Evolutionary conservation across 2,797 vertebrate genomes (phyloP).

Genomic region (Thaleichthys pacificus): DNA sequence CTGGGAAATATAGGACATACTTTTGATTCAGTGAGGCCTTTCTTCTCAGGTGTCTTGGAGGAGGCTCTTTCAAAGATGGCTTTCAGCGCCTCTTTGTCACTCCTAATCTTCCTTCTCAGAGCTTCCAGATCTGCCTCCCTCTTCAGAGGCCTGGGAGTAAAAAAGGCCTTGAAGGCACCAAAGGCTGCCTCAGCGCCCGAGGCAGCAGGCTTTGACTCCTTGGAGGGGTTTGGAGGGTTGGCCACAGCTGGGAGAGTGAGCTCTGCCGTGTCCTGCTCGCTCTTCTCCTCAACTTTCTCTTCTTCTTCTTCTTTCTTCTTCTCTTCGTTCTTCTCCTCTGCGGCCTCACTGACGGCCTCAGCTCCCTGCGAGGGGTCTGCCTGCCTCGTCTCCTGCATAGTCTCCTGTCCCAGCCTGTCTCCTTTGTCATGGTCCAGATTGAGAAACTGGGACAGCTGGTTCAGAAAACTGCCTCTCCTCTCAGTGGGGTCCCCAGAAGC

Average conservation of each 20-base stretch:
- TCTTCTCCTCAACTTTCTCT: slow-evolving; percentile 9
- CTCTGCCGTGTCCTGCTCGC: not conserved
- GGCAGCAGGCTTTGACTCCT: slow-evolving; percentile 47
- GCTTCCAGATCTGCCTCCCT: slow-evolving; percentile 82
- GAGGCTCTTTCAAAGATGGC: slow-evolving; percentile 84
- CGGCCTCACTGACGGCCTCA: slow-evolving; percentile 5
- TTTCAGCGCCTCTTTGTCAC: slow-evolving; percentile 83
- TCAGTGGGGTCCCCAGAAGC: slow-evolving; percentile 60
- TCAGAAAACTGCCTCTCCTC: slow-evolving; percentile 77
- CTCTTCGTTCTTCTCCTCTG: slow-evolving; percentile 7
- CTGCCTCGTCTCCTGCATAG: not conserved
- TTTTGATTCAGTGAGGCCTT: slow-evolving; percentile 72
- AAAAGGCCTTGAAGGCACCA: slow-evolving; percentile 94
- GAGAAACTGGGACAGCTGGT: slow-evolving; percentile 87
- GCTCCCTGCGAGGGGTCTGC: not conserved
- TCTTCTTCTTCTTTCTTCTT: slow-evolving; percentile 7
- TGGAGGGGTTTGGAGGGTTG: slow-evolving; percentile 27
- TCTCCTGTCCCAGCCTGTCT: not conserved
- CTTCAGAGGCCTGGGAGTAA: slow-evolving; percentile 82
- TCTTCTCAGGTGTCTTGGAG: slow-evolving; percentile 68
- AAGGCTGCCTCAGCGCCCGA: slow-evolving; percentile 83
- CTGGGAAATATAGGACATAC: slow-evolving; percentile 68
- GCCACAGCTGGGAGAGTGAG: not conserved
- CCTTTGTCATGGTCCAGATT: slow-evolving; percentile 71
- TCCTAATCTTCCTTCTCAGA: slow-evolving; percentile 82